These are phyloP conservation scores for Drosophila koepferae DNA, from an alignment of 2,888 invertebrate species.

Conservation along the genomic window DNA sequence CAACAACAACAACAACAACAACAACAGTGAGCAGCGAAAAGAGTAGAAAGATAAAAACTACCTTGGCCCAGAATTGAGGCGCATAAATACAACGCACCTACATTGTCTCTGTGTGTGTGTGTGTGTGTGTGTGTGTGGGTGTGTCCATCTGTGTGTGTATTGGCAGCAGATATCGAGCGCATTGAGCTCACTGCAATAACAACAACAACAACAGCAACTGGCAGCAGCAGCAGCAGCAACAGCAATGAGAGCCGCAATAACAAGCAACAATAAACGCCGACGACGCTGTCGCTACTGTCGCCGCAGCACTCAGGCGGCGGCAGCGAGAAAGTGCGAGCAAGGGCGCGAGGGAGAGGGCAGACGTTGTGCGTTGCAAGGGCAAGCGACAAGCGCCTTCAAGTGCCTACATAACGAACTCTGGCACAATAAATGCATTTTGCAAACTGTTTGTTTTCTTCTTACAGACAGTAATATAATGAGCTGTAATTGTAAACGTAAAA, in stretches of 20 bases:
- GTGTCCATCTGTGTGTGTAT: conserved; percentile 56
- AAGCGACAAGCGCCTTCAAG: conserved; percentile 44
- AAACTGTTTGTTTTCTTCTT: background rate
- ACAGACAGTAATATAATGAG: no score
- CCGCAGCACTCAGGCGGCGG: conserved; percentile 6
- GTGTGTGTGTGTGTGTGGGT: conserved; percentile 31
- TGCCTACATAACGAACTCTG: conserved; percentile 31
- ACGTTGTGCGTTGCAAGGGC: conserved; percentile 30
- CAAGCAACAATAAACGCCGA: conserved; percentile 67
- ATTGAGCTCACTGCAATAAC: conserved; percentile 50
- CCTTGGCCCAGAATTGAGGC: conserved; percentile 81
- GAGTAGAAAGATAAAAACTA: conserved; percentile 80
- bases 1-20: conserved; percentile 33
- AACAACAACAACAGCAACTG: conserved; percentile 11
- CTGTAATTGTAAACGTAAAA: background rate
- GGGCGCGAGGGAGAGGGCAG: background rate
- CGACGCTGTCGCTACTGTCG: conserved; percentile 36
- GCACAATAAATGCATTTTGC: conserved; percentile 24
- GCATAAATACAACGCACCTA: conserved; percentile 73
- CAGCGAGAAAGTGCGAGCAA: background rate
- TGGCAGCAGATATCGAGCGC: conserved; percentile 73
- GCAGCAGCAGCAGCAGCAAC: background rate
- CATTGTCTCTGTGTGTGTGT: conserved; percentile 46
- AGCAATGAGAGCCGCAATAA: conserved; percentile 43
- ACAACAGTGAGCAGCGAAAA: conserved; percentile 39